phyloP scores from a whole-genome alignment of 2,888 invertebrate species.

The Andrena dorsata region DNA sequence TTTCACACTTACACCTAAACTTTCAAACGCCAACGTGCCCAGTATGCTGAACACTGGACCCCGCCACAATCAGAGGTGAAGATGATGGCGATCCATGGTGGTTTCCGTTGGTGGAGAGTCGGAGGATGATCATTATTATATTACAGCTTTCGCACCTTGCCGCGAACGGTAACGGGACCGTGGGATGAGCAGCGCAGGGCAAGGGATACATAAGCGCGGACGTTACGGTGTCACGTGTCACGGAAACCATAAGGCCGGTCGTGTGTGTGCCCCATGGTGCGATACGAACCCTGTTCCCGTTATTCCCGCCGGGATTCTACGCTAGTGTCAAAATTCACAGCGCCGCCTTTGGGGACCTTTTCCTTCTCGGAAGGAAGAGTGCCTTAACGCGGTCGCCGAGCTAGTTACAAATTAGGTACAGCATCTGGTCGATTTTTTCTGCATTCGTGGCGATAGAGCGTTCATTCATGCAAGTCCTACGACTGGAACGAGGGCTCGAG shows the following conservation, averaged over 20 bases:
- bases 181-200: conserved; percentile 65
- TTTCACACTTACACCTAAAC: too few species aligned
- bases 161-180: conserved; percentile 62
- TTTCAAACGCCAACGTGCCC: too few species aligned
- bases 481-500: too few species aligned
- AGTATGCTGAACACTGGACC: not conserved
- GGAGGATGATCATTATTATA: conserved; percentile 53
- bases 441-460: not conserved
- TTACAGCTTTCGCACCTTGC: conserved; percentile 61
- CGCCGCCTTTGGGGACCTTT: conserved; percentile 42
- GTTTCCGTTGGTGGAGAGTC: not conserved
- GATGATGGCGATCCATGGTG: not conserved
- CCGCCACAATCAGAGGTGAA: conserved; percentile 23
- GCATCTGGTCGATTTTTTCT: conserved; percentile 20
- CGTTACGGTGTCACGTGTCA: conserved; percentile 71
- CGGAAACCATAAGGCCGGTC: conserved; percentile 67
- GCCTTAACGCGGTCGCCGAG: not conserved
- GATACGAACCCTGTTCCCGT: conserved; percentile 48
- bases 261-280: conserved; percentile 33
- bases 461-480: not conserved
- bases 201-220: conserved; percentile 60
- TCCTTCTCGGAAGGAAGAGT: conserved; percentile 30
- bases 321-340: conserved; percentile 62
- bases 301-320: conserved; percentile 40
- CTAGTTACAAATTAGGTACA: conserved; percentile 39